These are phyloP conservation scores for Xestoiulus laeticollis DNA, from an alignment of 2,888 invertebrate species.

Conservation along the genomic window DNA sequence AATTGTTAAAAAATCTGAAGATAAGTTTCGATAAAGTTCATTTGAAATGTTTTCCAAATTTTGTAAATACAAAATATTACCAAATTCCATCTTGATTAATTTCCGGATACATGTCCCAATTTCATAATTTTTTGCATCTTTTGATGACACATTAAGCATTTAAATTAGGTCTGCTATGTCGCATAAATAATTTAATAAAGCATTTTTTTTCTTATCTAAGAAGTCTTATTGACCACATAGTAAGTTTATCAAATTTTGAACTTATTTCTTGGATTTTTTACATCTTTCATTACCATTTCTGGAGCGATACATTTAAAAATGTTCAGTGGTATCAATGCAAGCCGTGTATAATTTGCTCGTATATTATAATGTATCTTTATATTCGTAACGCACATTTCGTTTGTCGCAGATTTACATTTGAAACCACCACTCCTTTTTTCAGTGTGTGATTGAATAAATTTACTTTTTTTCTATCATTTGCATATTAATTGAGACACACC, in stretches of 20 bases:
- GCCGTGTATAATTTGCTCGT: neutral
- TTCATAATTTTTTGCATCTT: neutral
- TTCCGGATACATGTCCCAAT: too few relatives aligned
- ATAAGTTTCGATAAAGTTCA: too few relatives aligned
- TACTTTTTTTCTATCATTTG: neutral
- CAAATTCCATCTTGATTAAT: too few relatives aligned
- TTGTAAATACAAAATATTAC: too few relatives aligned
- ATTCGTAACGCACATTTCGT: neutral
- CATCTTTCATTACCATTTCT: neutral
- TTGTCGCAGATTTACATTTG: neutral
- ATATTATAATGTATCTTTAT: neutral
- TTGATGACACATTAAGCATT: neutral
- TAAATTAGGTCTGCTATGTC: neutral
- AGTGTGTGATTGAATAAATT: neutral
- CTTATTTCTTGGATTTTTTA: neutral
- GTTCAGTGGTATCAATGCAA: neutral
- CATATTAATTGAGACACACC: neutral
- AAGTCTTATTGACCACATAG: neutral
- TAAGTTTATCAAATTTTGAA: neutral
- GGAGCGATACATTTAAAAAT: neutral
- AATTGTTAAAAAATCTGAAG: too few relatives aligned
- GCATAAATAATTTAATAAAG: neutral
- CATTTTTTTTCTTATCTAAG: neutral
- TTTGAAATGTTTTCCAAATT: too few relatives aligned
- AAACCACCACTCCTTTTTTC: neutral